These are phyloP conservation scores for Chalcis sispes DNA, from an alignment of 2,888 invertebrate genomes.

Conservation along the genomic window DNA sequence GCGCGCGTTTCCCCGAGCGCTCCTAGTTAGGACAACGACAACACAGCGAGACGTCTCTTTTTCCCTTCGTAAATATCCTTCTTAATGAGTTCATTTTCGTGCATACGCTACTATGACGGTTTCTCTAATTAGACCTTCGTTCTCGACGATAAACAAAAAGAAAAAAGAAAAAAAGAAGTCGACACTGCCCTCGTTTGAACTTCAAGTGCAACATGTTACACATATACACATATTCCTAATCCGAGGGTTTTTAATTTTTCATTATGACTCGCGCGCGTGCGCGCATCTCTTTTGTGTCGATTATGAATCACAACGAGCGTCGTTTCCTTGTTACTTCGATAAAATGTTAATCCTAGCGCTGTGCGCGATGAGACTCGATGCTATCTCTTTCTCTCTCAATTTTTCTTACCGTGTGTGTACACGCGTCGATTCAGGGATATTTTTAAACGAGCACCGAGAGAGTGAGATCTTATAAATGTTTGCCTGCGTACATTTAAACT, in stretches of 20 bases:
- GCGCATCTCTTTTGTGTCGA: neutral
- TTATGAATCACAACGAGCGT: slow-evolving; percentile 13
- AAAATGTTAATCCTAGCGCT: too few relatives aligned
- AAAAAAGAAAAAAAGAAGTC: too few relatives aligned
- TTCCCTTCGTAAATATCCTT: slow-evolving; percentile 8
- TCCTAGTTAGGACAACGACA: slow-evolving; percentile 53
- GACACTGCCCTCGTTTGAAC: slow-evolving; percentile 43
- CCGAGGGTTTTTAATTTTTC: slow-evolving; percentile 32
- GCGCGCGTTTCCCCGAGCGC: slow-evolving; percentile 38
- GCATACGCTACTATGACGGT: slow-evolving; percentile 21
- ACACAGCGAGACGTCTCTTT: slow-evolving; percentile 28
- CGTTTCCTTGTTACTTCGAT: slow-evolving; percentile 31
- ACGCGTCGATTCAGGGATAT: slow-evolving; percentile 10
- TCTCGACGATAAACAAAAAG: slow-evolving; percentile 51
- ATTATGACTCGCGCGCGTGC: too few relatives aligned
- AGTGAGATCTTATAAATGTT: too few relatives aligned
- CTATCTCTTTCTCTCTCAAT: too few relatives aligned
- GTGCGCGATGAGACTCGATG: too few relatives aligned
- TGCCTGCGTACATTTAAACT: neutral
- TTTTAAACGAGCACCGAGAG: neutral
- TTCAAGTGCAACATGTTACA: slow-evolving; percentile 14
- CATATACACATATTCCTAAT: neutral
- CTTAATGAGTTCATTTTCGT: slow-evolving; percentile 60
- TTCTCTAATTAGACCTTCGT: slow-evolving; percentile 59
- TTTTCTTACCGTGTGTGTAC: too few relatives aligned